Conservation (phyloP, 2,797 vertebrate genomes). For the Dendrocincla fuliginosa region DNA sequence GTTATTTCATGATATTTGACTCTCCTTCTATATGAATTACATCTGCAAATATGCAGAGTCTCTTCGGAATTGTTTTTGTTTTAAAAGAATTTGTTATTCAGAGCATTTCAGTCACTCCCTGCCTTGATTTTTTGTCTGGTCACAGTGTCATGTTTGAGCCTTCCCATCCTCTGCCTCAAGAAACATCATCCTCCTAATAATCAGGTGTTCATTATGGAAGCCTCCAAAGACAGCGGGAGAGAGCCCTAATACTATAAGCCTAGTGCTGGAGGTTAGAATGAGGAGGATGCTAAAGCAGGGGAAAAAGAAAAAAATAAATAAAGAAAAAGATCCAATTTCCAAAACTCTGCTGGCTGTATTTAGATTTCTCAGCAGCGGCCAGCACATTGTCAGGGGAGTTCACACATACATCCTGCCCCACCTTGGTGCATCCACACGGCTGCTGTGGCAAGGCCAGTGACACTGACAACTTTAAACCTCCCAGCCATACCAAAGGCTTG, state of each 20-base stretch:
- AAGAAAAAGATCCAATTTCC: background rate
- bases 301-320: background rate
- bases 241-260: background rate
- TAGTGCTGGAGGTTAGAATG: background rate
- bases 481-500: background rate
- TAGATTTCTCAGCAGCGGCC: background rate
- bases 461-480: background rate
- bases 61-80: constrained; percentile 40
- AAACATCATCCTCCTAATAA: background rate
- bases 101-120: constrained; percentile 11
- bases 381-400: background rate
- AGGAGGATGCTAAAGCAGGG: background rate
- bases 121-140: background rate
- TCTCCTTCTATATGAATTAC: constrained; percentile 38
- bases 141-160: background rate
- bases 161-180: background rate
- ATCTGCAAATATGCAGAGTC: constrained; percentile 24
- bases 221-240: background rate
- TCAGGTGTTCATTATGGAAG: background rate
- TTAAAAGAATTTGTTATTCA: constrained; percentile 24
- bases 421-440: background rate
- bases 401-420: background rate
- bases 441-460: background rate
- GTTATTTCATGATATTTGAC: constrained; percentile 43
- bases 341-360: rapidly evolving